Evolutionary conservation across 2,113 vertebrate genomes (phyloP).

Genomic region (Chelonoidis abingdonii): DNA sequence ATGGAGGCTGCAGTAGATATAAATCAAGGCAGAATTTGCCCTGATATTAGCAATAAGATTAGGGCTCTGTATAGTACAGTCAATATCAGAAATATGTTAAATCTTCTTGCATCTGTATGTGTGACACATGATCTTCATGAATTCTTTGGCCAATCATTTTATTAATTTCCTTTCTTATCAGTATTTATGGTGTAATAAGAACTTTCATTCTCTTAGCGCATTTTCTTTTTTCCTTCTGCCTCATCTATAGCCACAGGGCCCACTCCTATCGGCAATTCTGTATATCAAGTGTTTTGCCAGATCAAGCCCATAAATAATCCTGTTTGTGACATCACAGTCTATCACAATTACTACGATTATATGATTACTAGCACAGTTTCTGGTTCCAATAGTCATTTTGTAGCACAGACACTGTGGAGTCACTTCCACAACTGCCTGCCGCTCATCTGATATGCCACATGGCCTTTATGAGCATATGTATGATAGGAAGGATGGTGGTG

Average conservation of each 20-base stretch:
- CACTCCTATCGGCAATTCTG: no score
- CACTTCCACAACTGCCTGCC: no score
- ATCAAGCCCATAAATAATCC: no score
- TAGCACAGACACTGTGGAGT: no score
- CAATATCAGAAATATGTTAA: slow-evolving; percentile 17
- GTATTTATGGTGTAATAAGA: neutral
- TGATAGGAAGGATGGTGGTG: no score
- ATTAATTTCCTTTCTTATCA: neutral
- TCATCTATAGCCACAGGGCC: neutral
- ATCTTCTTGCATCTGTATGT: neutral
- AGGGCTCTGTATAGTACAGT: neutral
- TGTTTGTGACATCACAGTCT: no score
- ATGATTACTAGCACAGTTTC: no score
- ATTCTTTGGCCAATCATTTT: slow-evolving; percentile 2
- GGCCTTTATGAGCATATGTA: no score
- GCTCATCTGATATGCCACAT: no score
- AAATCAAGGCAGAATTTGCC: slow-evolving; percentile 9
- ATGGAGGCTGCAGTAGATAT: neutral
- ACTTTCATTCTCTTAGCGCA: neutral
- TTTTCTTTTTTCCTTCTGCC: neutral
- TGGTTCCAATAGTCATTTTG: no score
- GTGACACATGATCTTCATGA: neutral
- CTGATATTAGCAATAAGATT: neutral
- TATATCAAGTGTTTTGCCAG: no score
- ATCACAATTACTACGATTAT: no score